Base-by-base conservation (phyloP, 2,888 invertebrate genomes). In the Cryptocheilus praepositus region DNA sequence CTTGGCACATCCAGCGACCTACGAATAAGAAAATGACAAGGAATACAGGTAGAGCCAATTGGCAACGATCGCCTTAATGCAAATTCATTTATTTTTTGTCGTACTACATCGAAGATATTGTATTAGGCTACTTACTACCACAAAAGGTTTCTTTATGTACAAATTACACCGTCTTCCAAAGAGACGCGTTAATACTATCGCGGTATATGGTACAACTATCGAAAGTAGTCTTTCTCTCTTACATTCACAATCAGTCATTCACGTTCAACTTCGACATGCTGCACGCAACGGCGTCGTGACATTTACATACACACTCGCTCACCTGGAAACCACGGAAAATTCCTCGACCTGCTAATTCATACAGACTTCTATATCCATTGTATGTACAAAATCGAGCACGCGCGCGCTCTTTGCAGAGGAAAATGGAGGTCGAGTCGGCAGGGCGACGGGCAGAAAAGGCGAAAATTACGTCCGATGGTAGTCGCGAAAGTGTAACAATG, bases 101-200 rank as follows among this genome's bases (percentile, higher is more conserved):
- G 71, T 77, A 79, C 81, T 83, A 82, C 81, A 83, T 81, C 81
- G 72, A 81, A 71, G 75, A 80, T 82, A 83, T 75, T 83, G 55
- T 76, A 69, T 75, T 74, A 58, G 77, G 67, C 81, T 85, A 85
- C 69, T 71, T 71, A 70, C 80, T 79, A 82, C 70, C 73, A 72
- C 82, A 81, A 77, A 77, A 82, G 79, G 49, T 77, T 77, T 46
- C 73, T 73, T 68, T 85, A 84, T 85, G 71, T 85, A 86, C 84
- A 86, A 83, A 80, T 81, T 80, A 79, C 76, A 73, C 53, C 79
- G 73, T 78, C 78, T 72, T 71, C 61, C 63, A 63, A 54, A 66
- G 76, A 81, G 79, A 78, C 78, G 77, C 70, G 76, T 73, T 87
- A 88, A 88, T 88, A 88, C 88, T 87, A 87, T 87, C 85, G 82